These are phyloP conservation scores for Charadrius vociferus DNA, from an alignment of 2,113 vertebrate genomes.

Conservation along the genomic window DNA sequence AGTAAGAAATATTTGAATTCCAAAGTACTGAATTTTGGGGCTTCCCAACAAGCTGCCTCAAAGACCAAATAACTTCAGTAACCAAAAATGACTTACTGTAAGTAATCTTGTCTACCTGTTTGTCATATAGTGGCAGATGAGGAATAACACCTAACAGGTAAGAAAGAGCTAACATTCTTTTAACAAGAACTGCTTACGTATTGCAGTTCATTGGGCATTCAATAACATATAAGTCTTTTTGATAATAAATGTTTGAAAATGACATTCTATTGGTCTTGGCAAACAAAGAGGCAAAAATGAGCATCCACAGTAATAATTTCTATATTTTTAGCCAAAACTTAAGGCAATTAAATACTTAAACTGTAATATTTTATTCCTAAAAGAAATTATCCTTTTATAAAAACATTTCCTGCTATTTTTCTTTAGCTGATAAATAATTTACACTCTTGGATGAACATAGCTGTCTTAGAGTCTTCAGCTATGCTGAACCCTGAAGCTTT, in stretches of 20 bases:
- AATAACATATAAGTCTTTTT: background rate
- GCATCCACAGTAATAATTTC: background rate
- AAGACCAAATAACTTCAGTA: background rate
- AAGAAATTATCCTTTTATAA: background rate
- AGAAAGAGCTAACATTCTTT: background rate
- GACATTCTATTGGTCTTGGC: background rate
- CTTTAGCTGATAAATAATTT: conserved; percentile 44
- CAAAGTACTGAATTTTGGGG: background rate
- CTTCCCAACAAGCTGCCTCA: background rate
- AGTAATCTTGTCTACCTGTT: background rate
- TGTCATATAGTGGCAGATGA: no score
- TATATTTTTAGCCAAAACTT: background rate
- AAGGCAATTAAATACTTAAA: background rate
- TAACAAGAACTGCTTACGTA: background rate
- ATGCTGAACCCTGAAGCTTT: conserved; percentile 39
- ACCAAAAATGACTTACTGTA: background rate
- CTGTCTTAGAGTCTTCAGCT: conserved; percentile 47
- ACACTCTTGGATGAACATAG: conserved; percentile 36
- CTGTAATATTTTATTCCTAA: background rate
- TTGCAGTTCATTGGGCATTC: background rate
- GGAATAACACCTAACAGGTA: background rate
- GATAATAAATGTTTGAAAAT: background rate
- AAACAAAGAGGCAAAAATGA: background rate
- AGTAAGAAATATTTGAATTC: background rate
- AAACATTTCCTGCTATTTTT: conserved; percentile 50